Evolutionary conservation across 2,888 invertebrate genomes (phyloP).

Genomic region (Clivina fossor): DNA sequence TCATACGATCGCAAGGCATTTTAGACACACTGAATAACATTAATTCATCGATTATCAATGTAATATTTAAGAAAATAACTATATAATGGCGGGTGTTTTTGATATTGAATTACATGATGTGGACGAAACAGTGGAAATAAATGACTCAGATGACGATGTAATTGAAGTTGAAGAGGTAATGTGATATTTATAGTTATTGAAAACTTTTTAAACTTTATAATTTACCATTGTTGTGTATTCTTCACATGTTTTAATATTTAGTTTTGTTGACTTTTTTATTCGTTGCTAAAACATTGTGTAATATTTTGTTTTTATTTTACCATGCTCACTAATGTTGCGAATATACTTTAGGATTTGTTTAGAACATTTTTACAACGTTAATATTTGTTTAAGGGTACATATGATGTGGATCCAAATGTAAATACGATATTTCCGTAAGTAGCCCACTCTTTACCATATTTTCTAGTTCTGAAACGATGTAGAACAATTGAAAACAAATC

Average conservation of each 20-base stretch:
- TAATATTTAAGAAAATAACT: conserved; percentile 30
- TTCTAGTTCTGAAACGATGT: conserved; percentile 2
- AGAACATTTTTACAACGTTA: conserved; percentile 1
- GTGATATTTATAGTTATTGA: conserved; percentile 15
- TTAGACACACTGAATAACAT: conserved; percentile 11
- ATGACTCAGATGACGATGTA: conserved; percentile 81
- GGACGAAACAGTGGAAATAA: conserved; percentile 64
- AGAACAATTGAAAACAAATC: too few species aligned
- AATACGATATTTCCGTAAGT: conserved; percentile 80
- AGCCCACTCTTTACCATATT: conserved; percentile 34
- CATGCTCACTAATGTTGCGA: too few species aligned
- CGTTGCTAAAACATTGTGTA: conserved; percentile 22
- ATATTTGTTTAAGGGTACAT: conserved; percentile 68
- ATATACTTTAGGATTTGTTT: too few species aligned
- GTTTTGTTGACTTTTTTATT: too few species aligned
- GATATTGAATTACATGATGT: conserved; percentile 85
- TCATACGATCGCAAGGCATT: conserved; percentile 1
- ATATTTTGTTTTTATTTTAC: conserved; percentile 30
- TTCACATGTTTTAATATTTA: too few species aligned
- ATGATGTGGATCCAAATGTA: conserved; percentile 76
- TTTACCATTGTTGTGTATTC: too few species aligned
- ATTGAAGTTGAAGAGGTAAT: conserved; percentile 85
- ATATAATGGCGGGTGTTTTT: conserved; percentile 82
- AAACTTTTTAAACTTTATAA: too few species aligned
- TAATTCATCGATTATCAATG: conserved; percentile 34